phyloP scores from a whole-genome alignment of 2,888 invertebrate genomes.

The Agrochola circellaris region DNA sequence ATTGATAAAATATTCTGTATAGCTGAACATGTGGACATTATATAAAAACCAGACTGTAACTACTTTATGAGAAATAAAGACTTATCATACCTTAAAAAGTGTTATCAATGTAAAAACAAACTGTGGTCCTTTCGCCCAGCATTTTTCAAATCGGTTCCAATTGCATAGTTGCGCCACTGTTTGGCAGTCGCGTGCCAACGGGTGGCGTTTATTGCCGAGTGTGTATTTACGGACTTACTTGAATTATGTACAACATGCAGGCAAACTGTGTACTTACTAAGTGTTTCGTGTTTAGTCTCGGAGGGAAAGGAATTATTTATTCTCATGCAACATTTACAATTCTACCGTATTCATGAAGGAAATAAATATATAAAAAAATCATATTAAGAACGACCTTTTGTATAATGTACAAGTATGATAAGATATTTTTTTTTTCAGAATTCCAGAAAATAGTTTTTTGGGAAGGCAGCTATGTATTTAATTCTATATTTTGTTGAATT shows the following conservation, averaged over 20 bases:
- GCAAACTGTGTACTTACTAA: slow-evolving; percentile 21
- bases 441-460: too few relatives aligned
- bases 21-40: too few relatives aligned
- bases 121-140: background rate
- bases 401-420: too few relatives aligned
- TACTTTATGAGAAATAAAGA: too few relatives aligned
- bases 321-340: slow-evolving; percentile 21
- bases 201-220: slow-evolving; percentile 26
- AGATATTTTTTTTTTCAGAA: too few relatives aligned
- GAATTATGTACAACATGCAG: slow-evolving; percentile 24
- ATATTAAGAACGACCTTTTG: too few relatives aligned
- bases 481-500: too few relatives aligned
- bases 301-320: slow-evolving; percentile 28
- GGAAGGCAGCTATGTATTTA: too few relatives aligned
- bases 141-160: slow-evolving; percentile 27
- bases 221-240: slow-evolving; percentile 31
- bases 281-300: slow-evolving; percentile 1
- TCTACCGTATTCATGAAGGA: background rate
- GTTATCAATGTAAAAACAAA: background rate
- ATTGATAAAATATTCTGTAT: too few relatives aligned
- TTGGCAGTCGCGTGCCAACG: slow-evolving; percentile 14
- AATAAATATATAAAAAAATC: background rate
- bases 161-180: background rate
- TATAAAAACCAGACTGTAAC: too few relatives aligned
- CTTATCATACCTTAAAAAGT: background rate